Percentiles rank a stretch among this genome's conserved stretches.
Conservation (phyloP, 2,888 invertebrate genomes). For the Drosophila mercatorum region DNA sequence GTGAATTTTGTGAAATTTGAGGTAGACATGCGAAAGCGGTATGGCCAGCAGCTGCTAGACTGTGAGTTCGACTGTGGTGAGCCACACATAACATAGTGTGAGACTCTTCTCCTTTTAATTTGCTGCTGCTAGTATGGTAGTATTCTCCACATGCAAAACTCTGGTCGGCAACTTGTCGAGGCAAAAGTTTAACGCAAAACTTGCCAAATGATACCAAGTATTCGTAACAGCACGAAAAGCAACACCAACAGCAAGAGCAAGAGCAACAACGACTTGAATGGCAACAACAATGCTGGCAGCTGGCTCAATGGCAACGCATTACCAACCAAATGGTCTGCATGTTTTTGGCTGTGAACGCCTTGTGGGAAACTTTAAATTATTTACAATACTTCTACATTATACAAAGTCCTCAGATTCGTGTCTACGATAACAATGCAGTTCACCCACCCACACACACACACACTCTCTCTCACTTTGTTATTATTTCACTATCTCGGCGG, state of each 20-base stretch:
- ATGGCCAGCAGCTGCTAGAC: conserved; percentile 18
- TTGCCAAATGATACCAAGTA: conserved; percentile 68
- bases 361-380: conserved; percentile 71
- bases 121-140: background rate
- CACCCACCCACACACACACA: background rate
- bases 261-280: conserved; percentile 21
- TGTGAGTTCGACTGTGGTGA: conserved; percentile 8
- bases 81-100: conserved; percentile 25
- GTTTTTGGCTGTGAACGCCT: conserved; percentile 50
- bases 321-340: conserved; percentile 64
- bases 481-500: conserved; percentile 6
- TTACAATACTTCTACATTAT: conserved; percentile 63
- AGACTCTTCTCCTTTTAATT: conserved; percentile 9
- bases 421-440: conserved; percentile 47
- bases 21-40: conserved; percentile 45
- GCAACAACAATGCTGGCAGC: conserved; percentile 27
- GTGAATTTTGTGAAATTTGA: conserved; percentile 36
- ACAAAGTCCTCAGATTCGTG: conserved; percentile 49
- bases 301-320: conserved; percentile 57
- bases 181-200: conserved; percentile 54
- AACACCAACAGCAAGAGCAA: conserved; percentile 9
- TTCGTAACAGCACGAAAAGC: conserved; percentile 34
- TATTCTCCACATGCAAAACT: conserved; percentile 42
- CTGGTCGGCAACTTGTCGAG: conserved; percentile 46
- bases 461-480: background rate